phyloP scores from a whole-genome alignment of 2,113 vertebrate genomes.

The Gadus macrocephalus region DNA sequence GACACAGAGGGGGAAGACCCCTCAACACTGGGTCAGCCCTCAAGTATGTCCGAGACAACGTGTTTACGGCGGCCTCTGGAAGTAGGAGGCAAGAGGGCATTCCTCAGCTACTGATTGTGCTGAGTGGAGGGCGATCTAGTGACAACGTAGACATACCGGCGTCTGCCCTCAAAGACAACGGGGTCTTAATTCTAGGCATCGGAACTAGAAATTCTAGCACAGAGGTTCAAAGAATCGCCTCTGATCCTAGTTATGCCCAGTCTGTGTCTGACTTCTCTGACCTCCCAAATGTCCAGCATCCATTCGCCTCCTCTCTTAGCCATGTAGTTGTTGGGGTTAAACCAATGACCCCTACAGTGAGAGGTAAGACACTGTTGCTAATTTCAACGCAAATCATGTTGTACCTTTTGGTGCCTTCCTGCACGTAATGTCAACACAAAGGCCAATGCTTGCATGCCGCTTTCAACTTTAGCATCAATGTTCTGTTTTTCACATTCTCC shows the following conservation, averaged over 20 bases:
- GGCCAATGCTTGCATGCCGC: too few species aligned
- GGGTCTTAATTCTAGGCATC: constrained; percentile 29
- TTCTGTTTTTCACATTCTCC: neutral
- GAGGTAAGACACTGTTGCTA: constrained; percentile 21
- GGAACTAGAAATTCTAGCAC: constrained; percentile 39
- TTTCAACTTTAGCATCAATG: neutral
- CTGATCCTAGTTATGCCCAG: constrained; percentile 37
- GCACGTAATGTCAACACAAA: too few species aligned
- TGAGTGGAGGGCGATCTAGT: constrained; percentile 45
- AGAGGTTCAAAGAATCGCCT: constrained; percentile 44
- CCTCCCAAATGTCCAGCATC: neutral
- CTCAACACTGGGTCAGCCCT: constrained; percentile 73
- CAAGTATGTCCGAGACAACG: constrained; percentile 56
- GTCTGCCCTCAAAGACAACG: constrained; percentile 41
- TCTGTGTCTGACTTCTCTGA: constrained; percentile 12
- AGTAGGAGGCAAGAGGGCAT: constrained; percentile 75
- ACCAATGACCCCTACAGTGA: constrained; percentile 19
- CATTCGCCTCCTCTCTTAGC: too few species aligned
- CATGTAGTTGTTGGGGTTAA: too few species aligned
- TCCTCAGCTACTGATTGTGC: constrained; percentile 69
- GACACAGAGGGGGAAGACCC: constrained; percentile 49
- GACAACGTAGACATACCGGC: constrained; percentile 48
- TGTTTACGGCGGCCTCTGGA: constrained; percentile 75
- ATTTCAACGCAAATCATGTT: too few species aligned
- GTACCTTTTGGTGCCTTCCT: too few species aligned